These are phyloP conservation scores for Morelia viridis DNA, from an alignment of 2,797 vertebrate genomes.

Conservation along the genomic window DNA sequence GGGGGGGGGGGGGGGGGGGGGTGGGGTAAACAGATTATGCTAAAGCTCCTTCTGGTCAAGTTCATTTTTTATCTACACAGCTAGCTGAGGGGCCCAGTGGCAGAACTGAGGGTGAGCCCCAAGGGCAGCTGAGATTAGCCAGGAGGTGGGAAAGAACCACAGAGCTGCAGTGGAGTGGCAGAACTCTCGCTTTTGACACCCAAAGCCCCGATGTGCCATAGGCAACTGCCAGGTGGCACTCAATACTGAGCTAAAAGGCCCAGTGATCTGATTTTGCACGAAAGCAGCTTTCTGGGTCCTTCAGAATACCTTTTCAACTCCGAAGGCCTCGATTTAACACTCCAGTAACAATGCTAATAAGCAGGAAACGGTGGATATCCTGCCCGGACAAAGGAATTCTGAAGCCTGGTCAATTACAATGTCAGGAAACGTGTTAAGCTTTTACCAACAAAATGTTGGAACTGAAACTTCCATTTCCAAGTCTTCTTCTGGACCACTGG, in stretches of 20 bases:
- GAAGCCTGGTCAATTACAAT: not conserved
- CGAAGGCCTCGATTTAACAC: not conserved
- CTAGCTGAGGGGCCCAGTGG: not conserved
- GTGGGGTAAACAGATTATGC: not conserved
- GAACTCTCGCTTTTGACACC: not conserved
- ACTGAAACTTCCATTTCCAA: not conserved
- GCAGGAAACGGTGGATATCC: not conserved
- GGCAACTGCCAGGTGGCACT: not conserved
- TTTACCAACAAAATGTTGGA: not conserved
- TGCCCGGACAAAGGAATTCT: not conserved
- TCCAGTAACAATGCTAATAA: not conserved
- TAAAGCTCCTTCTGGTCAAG: not conserved
- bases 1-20: too few species aligned
- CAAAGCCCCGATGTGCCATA: not conserved
- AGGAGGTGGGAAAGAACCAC: too few species aligned
- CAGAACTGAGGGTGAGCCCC: not conserved
- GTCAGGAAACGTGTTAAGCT: not conserved
- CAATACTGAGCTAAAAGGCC: not conserved
- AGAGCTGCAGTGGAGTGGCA: too few species aligned
- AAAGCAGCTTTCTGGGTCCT: not conserved
- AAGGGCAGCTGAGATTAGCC: not conserved
- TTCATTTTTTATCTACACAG: not conserved
- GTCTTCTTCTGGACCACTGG: not conserved
- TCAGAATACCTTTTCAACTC: not conserved
- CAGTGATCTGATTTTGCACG: not conserved